Evolutionary conservation across 2,113 vertebrate genomes (phyloP), one percentile per base, ranked within the genome.

Genomic region (Scortum barcoo): DNA sequence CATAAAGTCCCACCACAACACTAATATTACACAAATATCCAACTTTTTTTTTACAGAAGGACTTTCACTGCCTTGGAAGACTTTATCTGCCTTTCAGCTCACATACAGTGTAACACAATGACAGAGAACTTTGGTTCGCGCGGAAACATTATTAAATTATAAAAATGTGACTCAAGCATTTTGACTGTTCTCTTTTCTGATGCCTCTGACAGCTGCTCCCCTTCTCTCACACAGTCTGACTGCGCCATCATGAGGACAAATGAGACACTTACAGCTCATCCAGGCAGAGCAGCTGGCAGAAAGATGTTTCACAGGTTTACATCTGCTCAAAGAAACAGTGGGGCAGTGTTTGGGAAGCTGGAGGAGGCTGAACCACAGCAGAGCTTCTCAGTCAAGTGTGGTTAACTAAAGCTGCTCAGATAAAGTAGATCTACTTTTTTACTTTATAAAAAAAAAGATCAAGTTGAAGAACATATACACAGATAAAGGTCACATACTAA

Each of bases 181-280:
- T 14, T 11, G 11, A 14, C 53, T 38, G n/a, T 40, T 48, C 8
- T 54, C 16, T 33, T 24, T 48, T 7, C 48, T 51, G 12, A 3
- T 0, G 3, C 9, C 13, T 14, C 26, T 24, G 22, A 13, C 10
- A 14, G 2, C 2, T 4, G 20, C 0, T 38, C 8, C 22, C 57
- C n/a, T 65, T 5, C n/a, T 65, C 7, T 33, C 12, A 57, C n/a
- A 48, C 42, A 53, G 40, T 20, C 42, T 0, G 63, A 82, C 13
- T 10, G 69, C 72, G 7, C 80, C 84, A 60, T 53, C 83, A 1
- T 16, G 65, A 81, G 88, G 84, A 17, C 2, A 26, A 33, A 62
- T 8, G 1, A 1, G 19, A 13, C 46, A 58, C 57, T 11, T 62
- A 60, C 77, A 87, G 33, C 17, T 46, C 26, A 42, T 1, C 16